Conservation (phyloP, 2,888 invertebrate genomes). For the Trilocha varians region DNA sequence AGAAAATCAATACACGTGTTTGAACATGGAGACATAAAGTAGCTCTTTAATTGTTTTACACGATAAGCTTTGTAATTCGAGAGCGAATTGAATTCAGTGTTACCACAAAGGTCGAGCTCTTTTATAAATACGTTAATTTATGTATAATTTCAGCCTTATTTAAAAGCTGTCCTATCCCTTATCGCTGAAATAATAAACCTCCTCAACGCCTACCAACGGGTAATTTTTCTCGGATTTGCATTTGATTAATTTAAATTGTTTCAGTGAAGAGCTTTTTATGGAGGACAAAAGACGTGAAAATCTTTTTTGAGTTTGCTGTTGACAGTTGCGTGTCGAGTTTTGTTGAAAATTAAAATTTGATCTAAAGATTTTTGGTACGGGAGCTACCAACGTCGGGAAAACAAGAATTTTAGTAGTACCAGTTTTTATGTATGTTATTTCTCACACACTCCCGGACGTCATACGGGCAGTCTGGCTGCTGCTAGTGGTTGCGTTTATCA, state of each 20-base stretch:
- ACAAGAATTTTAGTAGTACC: too few species aligned
- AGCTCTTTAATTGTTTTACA: too few species aligned
- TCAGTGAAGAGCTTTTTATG: conserved; percentile 6
- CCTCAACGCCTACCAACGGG: conserved; percentile 11
- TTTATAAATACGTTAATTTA: not conserved
- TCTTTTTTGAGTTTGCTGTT: not conserved
- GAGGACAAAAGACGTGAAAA: not conserved
- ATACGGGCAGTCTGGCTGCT: too few species aligned
- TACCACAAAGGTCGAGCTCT: not conserved
- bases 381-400: too few species aligned
- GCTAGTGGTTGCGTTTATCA: too few species aligned
- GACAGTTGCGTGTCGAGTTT: too few species aligned
- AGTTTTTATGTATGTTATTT: too few species aligned
- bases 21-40: too few species aligned
- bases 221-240: conserved; percentile 20
- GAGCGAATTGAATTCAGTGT: not conserved
- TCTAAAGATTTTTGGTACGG: too few species aligned
- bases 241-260: conserved; percentile 25
- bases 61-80: not conserved
- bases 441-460: too few species aligned
- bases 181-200: conserved; percentile 11
- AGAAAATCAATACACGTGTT: too few species aligned
- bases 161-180: conserved; percentile 1
- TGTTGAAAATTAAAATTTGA: too few species aligned
- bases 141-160: conserved; percentile 9